Evolutionary conservation across 2,113 vertebrate species (phyloP).

Genomic region (Numida meleagris): DNA sequence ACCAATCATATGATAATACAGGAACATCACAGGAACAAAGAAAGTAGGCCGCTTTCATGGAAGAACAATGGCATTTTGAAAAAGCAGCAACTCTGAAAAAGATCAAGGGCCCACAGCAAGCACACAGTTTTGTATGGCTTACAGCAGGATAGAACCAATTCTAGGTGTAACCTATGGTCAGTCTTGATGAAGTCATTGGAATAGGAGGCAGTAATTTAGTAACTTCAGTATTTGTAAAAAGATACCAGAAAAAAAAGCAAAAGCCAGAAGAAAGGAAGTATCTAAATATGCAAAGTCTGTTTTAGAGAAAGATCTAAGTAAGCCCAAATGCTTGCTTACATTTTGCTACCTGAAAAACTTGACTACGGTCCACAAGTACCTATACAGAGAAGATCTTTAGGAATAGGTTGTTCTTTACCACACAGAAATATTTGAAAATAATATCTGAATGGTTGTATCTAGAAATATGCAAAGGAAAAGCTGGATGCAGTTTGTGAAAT

Average conservation of each 20-base stretch:
- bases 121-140: not conserved
- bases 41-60: not conserved
- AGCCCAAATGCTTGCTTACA: not conserved
- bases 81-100: not conserved
- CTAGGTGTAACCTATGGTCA: not conserved
- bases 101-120: not conserved
- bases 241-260: not conserved
- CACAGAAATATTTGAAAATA: not conserved
- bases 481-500: not conserved
- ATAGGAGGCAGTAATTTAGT: not conserved
- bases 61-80: not conserved
- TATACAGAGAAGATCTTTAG: not conserved
- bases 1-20: not conserved
- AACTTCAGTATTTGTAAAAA: not conserved
- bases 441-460: not conserved
- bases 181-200: not conserved
- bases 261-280: not conserved
- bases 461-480: not conserved
- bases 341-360: not conserved
- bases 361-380: not conserved
- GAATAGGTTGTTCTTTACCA: not conserved
- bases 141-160: not conserved
- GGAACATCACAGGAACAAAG: not conserved
- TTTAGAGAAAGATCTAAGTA: not conserved
- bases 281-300: not conserved